phyloP scores from a whole-genome alignment of 1,140 invertebrate genomes.

The Apis mellifera region Amel_HAv3.1 CM009943.2:10957501-10958000 shows the following conservation, averaged over 20 bases:
- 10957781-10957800: not conserved
- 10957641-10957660: no score
- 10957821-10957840: not conserved
- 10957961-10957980: conserved; percentile 24
- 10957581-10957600: no score
- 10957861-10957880: conserved; percentile 54
- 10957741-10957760: not conserved
- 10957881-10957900: conserved; percentile 43
- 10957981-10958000: conserved; percentile 24
- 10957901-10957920: conserved; percentile 52
- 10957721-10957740: not conserved
- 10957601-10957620: no score
- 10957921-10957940: conserved; percentile 53
- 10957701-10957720: not conserved
- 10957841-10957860: conserved; percentile 19
- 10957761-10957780: not conserved
- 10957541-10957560: no score
- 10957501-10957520: no score
- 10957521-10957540: no score
- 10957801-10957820: not conserved
- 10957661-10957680: no score
- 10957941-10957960: conserved; percentile 54
- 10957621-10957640: no score
- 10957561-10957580: no score
- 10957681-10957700: no score